Evolutionary conservation across 1,140 invertebrate species (phyloP).

Genomic region (Drosophila pachea): DNA sequence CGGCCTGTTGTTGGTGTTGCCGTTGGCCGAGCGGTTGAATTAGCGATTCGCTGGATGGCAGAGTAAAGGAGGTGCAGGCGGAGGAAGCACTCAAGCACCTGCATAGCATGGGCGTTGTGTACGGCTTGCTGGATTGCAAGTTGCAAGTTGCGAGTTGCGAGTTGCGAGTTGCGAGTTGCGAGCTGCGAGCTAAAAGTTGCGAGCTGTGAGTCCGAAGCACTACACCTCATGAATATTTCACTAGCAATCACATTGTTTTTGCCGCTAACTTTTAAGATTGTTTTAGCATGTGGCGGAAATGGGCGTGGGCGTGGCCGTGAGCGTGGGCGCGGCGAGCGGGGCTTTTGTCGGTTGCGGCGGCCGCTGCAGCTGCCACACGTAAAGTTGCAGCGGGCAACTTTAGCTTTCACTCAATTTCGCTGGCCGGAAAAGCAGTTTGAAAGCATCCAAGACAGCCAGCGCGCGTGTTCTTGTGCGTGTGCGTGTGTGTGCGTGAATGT

Average conservation of each 20-base stretch:
- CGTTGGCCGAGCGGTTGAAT: constrained; percentile 40
- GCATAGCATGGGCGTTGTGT: constrained; percentile 29
- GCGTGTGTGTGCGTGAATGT: constrained; percentile 8
- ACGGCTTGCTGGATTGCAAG: constrained; percentile 13
- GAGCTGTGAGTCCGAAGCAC: constrained; percentile 61
- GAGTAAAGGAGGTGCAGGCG: neutral
- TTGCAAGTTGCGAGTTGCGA: constrained; percentile 1
- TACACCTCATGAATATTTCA: constrained; percentile 76
- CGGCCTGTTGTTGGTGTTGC: constrained; percentile 25
- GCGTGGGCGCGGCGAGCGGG: constrained; percentile 22
- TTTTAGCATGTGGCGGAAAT: constrained; percentile 75
- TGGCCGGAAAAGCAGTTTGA: constrained; percentile 46
- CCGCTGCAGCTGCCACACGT: constrained; percentile 41
- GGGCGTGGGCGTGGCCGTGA: constrained; percentile 63
- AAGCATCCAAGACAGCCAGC: constrained; percentile 21
- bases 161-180: constrained; percentile 42
- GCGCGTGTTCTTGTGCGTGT: too few relatives aligned
- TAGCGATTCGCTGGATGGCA: constrained; percentile 47
- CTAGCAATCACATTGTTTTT: constrained; percentile 77
- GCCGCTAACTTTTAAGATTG: constrained; percentile 76
- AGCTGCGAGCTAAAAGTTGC: constrained; percentile 4
- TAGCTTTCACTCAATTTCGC: constrained; percentile 70
- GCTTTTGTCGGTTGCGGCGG: constrained; percentile 44
- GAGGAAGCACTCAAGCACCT: too few relatives aligned
- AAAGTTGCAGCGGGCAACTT: constrained; percentile 69